Base-by-base conservation (phyloP, 2,113 vertebrate species). In the Campylorhamphus procurvoides region DNA sequence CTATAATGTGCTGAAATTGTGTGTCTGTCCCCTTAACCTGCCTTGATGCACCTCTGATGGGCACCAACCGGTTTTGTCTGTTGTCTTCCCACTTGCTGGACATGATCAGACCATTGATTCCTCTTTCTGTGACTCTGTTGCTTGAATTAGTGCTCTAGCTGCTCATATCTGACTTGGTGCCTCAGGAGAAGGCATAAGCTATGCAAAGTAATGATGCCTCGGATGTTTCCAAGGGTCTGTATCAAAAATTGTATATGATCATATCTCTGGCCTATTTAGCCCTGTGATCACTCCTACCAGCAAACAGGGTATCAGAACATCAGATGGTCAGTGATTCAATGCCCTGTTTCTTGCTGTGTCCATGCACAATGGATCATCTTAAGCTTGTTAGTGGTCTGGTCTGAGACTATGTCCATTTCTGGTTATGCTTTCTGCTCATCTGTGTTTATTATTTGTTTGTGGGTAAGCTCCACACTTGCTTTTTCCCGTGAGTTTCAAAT, bases 81-180 rank as follows among this genome's bases (percentile, higher is more conserved):
- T 7, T 67, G 25, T 42, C 28, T 60, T 62, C 46, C 28, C 49
- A 24, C 33, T 37, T 79, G 35, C 46, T 87, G 74, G 63, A 44
- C 23, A n/a, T 9, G 39, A 84, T 56, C 62, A 91, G 63, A 73
- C 6, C 23, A 24, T 12, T 50, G 50, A 46, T 52, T 75, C 40
- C 24, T 68, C 49, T 68, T 72, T 28, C 59, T 20, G 4, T 27
- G 53, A 53, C 31, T 19, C 73, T 64, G 2, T 25, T 40, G 14
- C 42, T 64, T 27, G 37, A 89, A 23, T 75, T 79, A 47, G 19
- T 64, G 24, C 62, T 92, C 47, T 52, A 53, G 37, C 44, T 91
- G 72, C 0, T 0, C 23, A 3, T 42, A 27, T 40, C 19, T 72
- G 52, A n/a, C n/a, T 44, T 47, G 0, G 1, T 56, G 47, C 47